These are phyloP conservation scores for Acanthurus lineatus DNA, from an alignment of 2,797 vertebrate genomes.

Conservation along the genomic window DNA sequence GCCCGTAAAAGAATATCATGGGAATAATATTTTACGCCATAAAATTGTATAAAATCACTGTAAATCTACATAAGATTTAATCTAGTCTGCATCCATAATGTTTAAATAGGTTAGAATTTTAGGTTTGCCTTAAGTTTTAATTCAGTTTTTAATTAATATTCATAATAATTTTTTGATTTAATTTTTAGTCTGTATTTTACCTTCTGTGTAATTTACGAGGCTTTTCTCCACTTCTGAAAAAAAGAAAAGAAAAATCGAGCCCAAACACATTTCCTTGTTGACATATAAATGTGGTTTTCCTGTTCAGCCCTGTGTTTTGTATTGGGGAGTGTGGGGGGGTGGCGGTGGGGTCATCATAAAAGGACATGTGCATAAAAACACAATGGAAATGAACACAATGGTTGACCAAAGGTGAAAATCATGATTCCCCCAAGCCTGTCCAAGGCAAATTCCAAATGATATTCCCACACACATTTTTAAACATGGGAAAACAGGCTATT, in stretches of 20 bases:
- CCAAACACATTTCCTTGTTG: slow-evolving; percentile 80
- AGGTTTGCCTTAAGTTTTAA: background rate
- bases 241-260: slow-evolving; percentile 15
- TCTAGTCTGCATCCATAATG: background rate
- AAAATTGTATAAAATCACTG: too few species aligned
- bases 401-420: slow-evolving; percentile 72
- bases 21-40: too few species aligned
- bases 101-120: background rate
- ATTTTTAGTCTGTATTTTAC: background rate
- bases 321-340: slow-evolving; percentile 46
- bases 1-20: background rate
- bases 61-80: background rate
- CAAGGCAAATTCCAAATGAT: slow-evolving; percentile 56
- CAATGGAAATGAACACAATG: slow-evolving; percentile 85
- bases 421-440: slow-evolving; percentile 69
- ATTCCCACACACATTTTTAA: slow-evolving; percentile 72
- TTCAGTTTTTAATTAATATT: background rate
- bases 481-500: slow-evolving; percentile 30
- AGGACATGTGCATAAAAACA: slow-evolving; percentile 78
- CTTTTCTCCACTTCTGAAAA: slow-evolving; percentile 3
- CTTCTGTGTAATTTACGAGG: background rate
- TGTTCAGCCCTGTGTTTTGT: slow-evolving; percentile 78
- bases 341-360: slow-evolving; percentile 73
- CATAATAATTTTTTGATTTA: background rate
- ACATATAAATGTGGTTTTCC: slow-evolving; percentile 82